phyloP scores from a whole-genome alignment of 2,113 vertebrate genomes.

The Elgaria multicarinata region DNA sequence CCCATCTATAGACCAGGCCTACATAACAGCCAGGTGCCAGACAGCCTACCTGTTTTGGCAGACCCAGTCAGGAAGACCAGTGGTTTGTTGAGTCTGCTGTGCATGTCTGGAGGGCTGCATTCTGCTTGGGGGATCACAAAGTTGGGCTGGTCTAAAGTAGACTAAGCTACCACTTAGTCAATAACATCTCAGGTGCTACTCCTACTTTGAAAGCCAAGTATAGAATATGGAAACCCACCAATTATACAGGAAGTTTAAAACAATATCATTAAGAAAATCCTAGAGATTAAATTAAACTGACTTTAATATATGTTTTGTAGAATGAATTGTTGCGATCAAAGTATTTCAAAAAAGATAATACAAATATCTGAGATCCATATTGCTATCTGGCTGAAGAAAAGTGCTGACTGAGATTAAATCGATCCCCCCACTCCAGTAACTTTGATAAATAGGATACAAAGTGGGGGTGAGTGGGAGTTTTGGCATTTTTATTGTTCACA shows the following conservation, averaged over 20 bases:
- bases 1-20: not conserved
- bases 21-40: not conserved
- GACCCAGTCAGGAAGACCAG: not conserved
- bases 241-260: conserved; percentile 3
- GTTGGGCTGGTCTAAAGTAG: not conserved
- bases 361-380: not conserved
- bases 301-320: conserved; percentile 24
- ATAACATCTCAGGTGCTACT: not conserved
- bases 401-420: not conserved
- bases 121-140: not conserved
- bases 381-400: not conserved
- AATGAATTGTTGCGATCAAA: not conserved
- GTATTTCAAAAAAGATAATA: not conserved
- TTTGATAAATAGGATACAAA: not conserved
- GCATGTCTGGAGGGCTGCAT: not conserved
- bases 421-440: not conserved
- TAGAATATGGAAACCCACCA: not conserved
- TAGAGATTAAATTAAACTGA: conserved; percentile 10
- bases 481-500: not conserved
- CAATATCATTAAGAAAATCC: conserved; percentile 1
- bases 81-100: not conserved
- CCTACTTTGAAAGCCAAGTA: not conserved
- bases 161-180: not conserved
- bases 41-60: not conserved
- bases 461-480: not conserved